Evolutionary conservation across 2,797 vertebrate genomes (phyloP), one percentile per base, ranked within the genome.

Genomic region (Smutsia gigantea): DNA sequence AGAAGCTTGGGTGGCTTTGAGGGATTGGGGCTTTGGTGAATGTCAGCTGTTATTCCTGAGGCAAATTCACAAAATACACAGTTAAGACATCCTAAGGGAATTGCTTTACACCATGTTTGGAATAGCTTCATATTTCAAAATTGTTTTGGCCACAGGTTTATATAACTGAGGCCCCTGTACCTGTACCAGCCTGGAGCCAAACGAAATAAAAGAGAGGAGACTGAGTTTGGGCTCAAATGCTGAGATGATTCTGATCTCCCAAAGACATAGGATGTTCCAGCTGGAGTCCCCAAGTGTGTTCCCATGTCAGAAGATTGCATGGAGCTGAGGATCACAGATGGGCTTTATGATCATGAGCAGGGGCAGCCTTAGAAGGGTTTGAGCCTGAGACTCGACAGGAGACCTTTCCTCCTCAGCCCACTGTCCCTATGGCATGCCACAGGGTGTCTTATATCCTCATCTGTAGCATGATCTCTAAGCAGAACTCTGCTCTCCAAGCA

Each of bases 61-160:
- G 31, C 39, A 81, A 57, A 29, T 82, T 51, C 53, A 53, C 23
- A 74, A n/a, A 13, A 46, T 51, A 6, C 61, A 34, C 53, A 55
- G 74, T 42, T 74, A 34, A 77, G 37, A 34, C 55, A 61, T 18
- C 42, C 69, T 37, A 75, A 15, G 68, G 55, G 39, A 66, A 72
- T 59, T 90, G 39, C 74, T 86, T 82, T 71, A 59, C 39, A 72
- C 23, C 10, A 49, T 71, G 55, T 27, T 77, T 72, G 23, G 46
- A 71, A 78, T 42, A 37, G 31, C 84, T 90, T 83, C 49, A 46
- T 46, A 59, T 53, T 87, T 95, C 19, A 21, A 91, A 93, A 93
- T n/a, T 61, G 34, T 77, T 59, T 57, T 49, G 93, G 57, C 34
- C 53, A 68, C 31, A 53, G 25, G 10, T 61, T 86, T 74, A 34